Conservation (phyloP, 2,888 invertebrate genomes). For the Microplitis manilae region DNA sequence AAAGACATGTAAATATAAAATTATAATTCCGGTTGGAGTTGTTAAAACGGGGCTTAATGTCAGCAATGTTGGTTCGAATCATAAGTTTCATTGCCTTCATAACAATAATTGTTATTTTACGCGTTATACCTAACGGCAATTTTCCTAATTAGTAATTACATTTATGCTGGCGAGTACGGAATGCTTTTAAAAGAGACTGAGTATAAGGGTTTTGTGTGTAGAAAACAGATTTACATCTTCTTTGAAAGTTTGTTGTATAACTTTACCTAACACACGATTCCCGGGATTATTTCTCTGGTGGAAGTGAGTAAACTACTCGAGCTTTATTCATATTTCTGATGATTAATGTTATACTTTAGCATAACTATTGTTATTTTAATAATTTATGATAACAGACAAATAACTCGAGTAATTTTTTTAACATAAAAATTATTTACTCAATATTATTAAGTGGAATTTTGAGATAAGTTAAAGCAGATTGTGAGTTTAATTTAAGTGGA, state of each 20-base stretch:
- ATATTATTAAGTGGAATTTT: not conserved
- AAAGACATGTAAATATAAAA: not conserved
- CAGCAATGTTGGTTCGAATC: slow-evolving; percentile 41
- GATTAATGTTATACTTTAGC: not conserved
- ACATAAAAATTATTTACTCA: too few species aligned
- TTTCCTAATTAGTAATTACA: slow-evolving; percentile 54
- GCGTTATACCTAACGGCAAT: slow-evolving; percentile 55
- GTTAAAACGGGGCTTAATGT: slow-evolving; percentile 1
- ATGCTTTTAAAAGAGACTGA: slow-evolving; percentile 48
- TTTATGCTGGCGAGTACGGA: slow-evolving; percentile 37
- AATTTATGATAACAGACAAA: too few species aligned
- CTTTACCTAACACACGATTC: not conserved
- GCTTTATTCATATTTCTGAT: not conserved
- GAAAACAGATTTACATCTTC: slow-evolving; percentile 34
- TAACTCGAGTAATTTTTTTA: too few species aligned
- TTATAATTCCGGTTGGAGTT: not conserved
- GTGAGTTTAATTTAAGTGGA: not conserved
- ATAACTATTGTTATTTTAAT: too few species aligned
- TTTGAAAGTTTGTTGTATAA: not conserved
- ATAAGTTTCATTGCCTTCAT: slow-evolving; percentile 46
- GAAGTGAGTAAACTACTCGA: not conserved
- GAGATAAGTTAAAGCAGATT: not conserved
- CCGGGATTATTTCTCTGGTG: not conserved
- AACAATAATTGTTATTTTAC: slow-evolving; percentile 56
- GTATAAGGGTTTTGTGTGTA: slow-evolving; percentile 55